These are phyloP conservation scores for Troides oblongomaculatus DNA, from an alignment of 2,888 invertebrate species.

Conservation along the genomic window DNA sequence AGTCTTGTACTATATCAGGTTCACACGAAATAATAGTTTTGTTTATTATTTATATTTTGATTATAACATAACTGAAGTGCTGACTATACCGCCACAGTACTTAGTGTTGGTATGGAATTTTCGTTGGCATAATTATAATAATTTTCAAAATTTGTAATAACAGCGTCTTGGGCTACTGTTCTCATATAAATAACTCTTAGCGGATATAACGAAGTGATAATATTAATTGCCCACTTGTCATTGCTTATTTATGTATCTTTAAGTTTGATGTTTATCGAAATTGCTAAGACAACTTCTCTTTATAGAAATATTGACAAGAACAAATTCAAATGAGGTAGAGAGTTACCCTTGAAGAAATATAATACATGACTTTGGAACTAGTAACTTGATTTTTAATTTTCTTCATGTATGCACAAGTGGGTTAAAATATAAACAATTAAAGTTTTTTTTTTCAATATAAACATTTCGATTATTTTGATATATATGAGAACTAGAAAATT, in stretches of 20 bases:
- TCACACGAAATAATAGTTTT: too few species aligned
- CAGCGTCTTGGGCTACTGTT: constrained; percentile 61
- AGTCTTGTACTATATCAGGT: too few species aligned
- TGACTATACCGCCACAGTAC: constrained; percentile 48
- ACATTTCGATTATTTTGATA: too few species aligned
- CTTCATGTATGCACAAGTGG: not conserved
- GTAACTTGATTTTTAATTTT: not conserved
- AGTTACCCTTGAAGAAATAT: not conserved
- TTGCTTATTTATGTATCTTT: not conserved
- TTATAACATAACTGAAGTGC: constrained; percentile 36
- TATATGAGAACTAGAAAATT: too few species aligned
- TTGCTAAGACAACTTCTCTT: not conserved
- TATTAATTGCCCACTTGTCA: constrained; percentile 1
- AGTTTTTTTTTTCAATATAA: too few species aligned
- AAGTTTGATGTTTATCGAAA: not conserved
- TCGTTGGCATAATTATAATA: constrained; percentile 68
- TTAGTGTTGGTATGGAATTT: constrained; percentile 57
- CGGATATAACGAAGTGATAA: constrained; percentile 34
- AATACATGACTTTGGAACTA: not conserved
- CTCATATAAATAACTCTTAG: constrained; percentile 60
- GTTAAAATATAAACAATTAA: too few species aligned
- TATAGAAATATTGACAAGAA: not conserved
- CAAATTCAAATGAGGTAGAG: not conserved
- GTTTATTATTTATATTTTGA: too few species aligned
- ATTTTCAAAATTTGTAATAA: constrained; percentile 75